Base-by-base conservation (phyloP, 92 coral and sea anemone genomes). In the Nematostella vectensis region DNA sequence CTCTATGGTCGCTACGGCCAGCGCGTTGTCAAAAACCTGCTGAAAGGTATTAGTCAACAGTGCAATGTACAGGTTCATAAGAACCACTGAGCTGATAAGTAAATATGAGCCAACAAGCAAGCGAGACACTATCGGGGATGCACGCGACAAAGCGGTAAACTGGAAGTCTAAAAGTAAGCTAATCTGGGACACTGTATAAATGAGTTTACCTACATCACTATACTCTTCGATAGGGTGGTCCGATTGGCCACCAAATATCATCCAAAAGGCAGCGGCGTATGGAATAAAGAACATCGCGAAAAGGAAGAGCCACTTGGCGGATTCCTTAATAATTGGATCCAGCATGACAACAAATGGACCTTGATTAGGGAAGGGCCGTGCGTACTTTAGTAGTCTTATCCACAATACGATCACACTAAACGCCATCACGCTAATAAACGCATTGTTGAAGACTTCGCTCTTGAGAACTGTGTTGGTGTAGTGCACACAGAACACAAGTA, bases 291-390 rank as follows among this genome's bases (percentile, higher is more conserved):
- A 64, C 29, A 82, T 72, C 44, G 72, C 64, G 47, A 84, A 60
- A 36, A 84, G 63, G 33, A 84, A 67, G 25, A 72, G 56, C 94
- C 94, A 84, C 63, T 84, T 84, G 9, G 77, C 15, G 25, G 77
- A 68, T 25, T 82, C 94, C 28, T 56, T 36, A 13, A 72, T 61
- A 48, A 84, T 84, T 60, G 79, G 94, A 43, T 78, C 82, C 15
- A 84, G 74, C 69, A 80, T 84, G 24, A 69, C 87, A 18, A 84
- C 94, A 26, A 84, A 84, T 2, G 94, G 87, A 11, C 94, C 94
- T 44, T 74, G 74, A 29, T 55, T 57, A 37, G 81, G 81, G 66
- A 84, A 84, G 53, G 94, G 94, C 26, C 94, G 63, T 47, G 82
- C 86, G 47, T 79, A 84, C 51, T 84, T 80, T 29, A 84, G 69